Conservation (phyloP, 1,140 invertebrate species). For the Hylaeus volcanicus region DNA sequence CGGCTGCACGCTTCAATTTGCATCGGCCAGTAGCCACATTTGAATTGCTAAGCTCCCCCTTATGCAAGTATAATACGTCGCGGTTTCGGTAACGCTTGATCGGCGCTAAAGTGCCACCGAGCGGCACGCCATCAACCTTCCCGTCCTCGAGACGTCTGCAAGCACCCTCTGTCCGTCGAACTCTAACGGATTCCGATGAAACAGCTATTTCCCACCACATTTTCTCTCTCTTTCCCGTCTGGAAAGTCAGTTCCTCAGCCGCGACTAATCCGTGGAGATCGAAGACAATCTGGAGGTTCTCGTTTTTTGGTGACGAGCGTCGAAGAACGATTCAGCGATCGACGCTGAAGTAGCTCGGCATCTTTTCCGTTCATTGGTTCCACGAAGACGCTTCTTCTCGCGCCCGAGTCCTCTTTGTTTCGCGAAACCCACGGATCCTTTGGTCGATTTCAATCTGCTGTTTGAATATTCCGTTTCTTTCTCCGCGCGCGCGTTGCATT, state of each 20-base stretch:
- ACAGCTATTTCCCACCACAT: conserved; percentile 21
- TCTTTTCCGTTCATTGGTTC: too few relatives aligned
- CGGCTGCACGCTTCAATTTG: conserved; percentile 61
- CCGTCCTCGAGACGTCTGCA: not conserved
- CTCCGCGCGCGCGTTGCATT: not conserved
- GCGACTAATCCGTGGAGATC: conserved; percentile 6
- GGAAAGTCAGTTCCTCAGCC: not conserved
- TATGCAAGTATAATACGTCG: conserved; percentile 67
- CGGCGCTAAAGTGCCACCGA: conserved; percentile 6
- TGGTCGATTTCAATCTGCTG: not conserved
- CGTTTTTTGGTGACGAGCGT: too few relatives aligned
- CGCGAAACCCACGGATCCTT: not conserved
- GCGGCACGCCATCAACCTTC: too few relatives aligned
- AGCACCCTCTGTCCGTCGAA: conserved; percentile 18
- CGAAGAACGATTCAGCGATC: not conserved
- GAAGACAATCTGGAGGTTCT: not conserved
- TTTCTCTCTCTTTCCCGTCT: not conserved
- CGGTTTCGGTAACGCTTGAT: conserved; percentile 52
- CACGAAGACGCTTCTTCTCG: not conserved
- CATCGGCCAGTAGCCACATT: conserved; percentile 57
- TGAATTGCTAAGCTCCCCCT: conserved; percentile 68
- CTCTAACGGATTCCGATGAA: conserved; percentile 25
- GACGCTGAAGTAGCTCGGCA: too few relatives aligned
- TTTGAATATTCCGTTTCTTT: conserved; percentile 15
- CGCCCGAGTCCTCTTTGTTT: not conserved